These are phyloP conservation scores for Chlamydotis undulata DNA, from an alignment of 2,113 vertebrate species.

Conservation along the genomic window DNA sequence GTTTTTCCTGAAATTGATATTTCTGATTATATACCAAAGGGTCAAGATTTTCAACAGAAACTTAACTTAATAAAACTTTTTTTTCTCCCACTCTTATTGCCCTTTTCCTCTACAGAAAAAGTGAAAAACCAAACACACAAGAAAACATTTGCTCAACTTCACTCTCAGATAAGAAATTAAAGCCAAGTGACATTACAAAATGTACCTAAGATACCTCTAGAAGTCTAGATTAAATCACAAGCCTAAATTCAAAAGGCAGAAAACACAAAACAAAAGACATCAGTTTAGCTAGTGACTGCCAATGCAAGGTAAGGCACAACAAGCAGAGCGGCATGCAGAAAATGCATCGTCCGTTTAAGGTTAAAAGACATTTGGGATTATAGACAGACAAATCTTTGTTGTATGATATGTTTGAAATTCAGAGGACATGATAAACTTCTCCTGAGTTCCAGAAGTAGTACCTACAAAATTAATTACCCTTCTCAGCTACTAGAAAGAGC, in stretches of 20 bases:
- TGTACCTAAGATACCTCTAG: not conserved
- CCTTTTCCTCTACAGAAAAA: not conserved
- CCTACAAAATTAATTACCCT: not conserved
- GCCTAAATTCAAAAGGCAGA: not conserved
- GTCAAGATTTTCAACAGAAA: slow-evolving; percentile 3
- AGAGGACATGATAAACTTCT: not conserved
- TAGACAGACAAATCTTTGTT: not conserved
- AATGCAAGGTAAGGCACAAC: not conserved
- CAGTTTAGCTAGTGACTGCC: not conserved
- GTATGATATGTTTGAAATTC: not conserved
- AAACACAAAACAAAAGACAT: not conserved
- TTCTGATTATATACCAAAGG: not conserved
- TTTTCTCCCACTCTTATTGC: not conserved
- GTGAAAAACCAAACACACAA: not conserved
- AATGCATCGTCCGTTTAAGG: not conserved
- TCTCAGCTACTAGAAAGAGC: not conserved
- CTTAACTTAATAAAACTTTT: not conserved
- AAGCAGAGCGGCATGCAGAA: not conserved
- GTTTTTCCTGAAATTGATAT: not conserved
- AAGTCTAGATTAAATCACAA: not conserved
- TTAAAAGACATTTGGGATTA: not conserved
- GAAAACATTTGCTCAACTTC: not conserved
- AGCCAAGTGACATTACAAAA: not conserved
- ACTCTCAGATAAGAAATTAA: not conserved
- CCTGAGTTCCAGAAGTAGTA: not conserved